Evolutionary conservation across 2,888 invertebrate genomes (phyloP), one percentile per base, ranked within the genome.

Genomic region (Clepsis dumicolana): DNA sequence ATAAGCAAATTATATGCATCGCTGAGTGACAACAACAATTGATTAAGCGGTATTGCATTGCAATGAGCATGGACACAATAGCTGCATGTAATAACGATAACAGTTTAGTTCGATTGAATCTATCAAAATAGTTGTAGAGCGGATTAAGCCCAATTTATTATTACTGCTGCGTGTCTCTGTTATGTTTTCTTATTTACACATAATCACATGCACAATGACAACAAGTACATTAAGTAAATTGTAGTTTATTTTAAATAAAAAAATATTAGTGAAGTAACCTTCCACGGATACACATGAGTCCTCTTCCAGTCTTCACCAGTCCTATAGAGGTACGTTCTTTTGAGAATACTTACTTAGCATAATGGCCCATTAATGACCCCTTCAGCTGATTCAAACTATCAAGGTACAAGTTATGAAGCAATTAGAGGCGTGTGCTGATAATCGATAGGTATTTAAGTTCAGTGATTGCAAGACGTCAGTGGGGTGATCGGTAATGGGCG

Each of bases 401-500:
- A 16, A 24, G 57, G n/a, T 35, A 10, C 18, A 21, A 44, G 24
- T 65, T 16, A 48, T 48, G 8, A 10, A 61, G 56, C 56, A 50
- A 62, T 63, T 50, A 50, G 16, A 24, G 54, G 24, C 64, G 21
- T 48, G n/a, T 32, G 24, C 12, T 24, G 29, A 32, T 64, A 56
- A 56, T 64, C 56, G 64, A 64, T 56, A 56, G 14, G 54, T 44
- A 53, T 18, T 35, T 44, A 50, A 53, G 66, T 63, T 57, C 29
- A 29, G 62, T 63, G 67, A 57, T 57, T 48, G 57, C 50, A 27
- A 57, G 57, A 52, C 56, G 60, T 53, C n/a, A 60, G 62, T 56
- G 44, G 54, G 65, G 65, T 65, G 57, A 59, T 50, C 48, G 65
- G 32, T 29, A 44, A 52, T 48, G n/a, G 56, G 54, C 64, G 29